Evolutionary conservation across 2,113 vertebrate genomes (phyloP).

Genomic region (Parotia lawesii): DNA sequence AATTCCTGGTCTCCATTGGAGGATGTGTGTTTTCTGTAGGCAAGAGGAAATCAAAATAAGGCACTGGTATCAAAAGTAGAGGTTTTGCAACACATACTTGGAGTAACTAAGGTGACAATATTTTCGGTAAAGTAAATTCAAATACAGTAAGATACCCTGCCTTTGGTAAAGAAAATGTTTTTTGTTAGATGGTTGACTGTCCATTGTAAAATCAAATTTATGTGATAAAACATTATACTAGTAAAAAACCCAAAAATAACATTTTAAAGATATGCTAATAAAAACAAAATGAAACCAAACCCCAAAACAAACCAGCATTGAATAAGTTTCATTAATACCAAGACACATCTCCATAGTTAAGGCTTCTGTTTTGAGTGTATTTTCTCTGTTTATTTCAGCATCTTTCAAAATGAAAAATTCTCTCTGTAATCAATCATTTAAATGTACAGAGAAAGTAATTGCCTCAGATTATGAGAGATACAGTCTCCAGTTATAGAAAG

Average conservation of each 20-base stretch:
- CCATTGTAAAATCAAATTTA: neutral
- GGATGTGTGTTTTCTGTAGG: neutral
- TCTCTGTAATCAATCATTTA: neutral
- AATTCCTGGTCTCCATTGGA: neutral
- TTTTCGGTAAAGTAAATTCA: neutral
- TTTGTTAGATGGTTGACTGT: neutral
- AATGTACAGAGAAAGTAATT: neutral
- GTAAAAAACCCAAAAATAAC: fast-evolving
- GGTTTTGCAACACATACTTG: neutral
- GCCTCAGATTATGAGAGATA: neutral
- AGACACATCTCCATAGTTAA: neutral
- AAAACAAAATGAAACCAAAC: neutral
- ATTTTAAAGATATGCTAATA: neutral
- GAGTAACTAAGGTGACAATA: neutral
- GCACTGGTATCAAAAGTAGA: neutral
- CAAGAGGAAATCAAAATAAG: neutral
- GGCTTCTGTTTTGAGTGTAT: neutral
- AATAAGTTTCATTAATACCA: neutral
- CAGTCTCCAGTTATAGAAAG: neutral
- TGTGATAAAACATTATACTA: neutral
- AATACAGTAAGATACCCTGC: neutral
- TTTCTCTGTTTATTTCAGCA: neutral
- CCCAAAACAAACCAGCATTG: neutral
- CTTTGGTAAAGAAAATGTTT: neutral
- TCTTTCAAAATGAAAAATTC: neutral